Base-by-base conservation (phyloP, 2,888 invertebrate species). In the Hermaeophaga mercurialis region DNA sequence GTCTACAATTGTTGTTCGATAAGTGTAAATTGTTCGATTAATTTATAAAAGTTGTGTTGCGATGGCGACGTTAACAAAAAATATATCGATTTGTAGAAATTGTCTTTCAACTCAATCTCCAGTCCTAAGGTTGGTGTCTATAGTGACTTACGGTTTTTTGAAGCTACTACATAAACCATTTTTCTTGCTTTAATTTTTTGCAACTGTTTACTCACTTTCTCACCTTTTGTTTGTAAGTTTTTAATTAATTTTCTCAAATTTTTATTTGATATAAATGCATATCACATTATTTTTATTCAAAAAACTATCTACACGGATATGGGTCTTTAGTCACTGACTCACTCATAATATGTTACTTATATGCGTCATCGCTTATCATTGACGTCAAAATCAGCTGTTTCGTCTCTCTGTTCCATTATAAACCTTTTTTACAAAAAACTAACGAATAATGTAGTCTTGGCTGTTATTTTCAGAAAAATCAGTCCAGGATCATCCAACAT, bases 41-140 rank as follows among this genome's bases (percentile, higher is more conserved):
- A 28, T 31, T 12, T 3, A 17, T 12, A 14, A 8, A 12, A 12
- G 12, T 36, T 7, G 24, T 47, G 36, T 17, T 34, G 1, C 5
- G 53, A 78, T 78, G 77, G 73, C 77, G 28, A 44, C 58, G 8
- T 66, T 78, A 4, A 75, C 74, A 58, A 76, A 75, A 65, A 75
- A 74, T 61, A 61, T 75, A 36, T 70, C 66, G 52, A 70, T 72
- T 61, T 77, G 69, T 61, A 69, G 71, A 55, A 73, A 69, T 66
- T 75, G 74, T 57, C 65, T 74, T 38, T 61, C 69, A 34, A 26
- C 26, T 39, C 56, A 73, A n/a, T 65, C 70, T 9, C 22, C 52
- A 19, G 19, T 19, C 33, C 45, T 9, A 45, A 31, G 47, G 50
- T 46, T 53, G 11, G 58, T 41, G 41, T 33, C 36, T 36, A 46